Conservation (phyloP, 2,113 vertebrate genomes). For the Paralichthys olivaceus region DNA sequence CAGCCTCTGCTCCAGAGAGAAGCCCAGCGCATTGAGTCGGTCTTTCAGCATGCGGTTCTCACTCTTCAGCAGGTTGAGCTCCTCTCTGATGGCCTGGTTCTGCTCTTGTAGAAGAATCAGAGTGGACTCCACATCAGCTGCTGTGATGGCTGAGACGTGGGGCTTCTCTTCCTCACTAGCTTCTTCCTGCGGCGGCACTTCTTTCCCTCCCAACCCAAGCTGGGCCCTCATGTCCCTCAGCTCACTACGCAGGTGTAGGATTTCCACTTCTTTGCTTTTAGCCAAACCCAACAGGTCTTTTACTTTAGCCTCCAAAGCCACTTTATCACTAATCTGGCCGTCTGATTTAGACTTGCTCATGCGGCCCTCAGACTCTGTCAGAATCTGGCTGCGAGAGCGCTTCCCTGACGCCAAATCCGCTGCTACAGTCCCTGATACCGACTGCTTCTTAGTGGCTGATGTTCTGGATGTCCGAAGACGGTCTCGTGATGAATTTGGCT, state of each 20-base stretch:
- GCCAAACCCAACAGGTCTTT: conserved; percentile 91
- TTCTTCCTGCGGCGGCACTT: conserved; percentile 72
- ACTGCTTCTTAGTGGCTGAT: conserved; percentile 87
- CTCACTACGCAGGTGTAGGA: conserved; percentile 89
- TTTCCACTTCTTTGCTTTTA: conserved; percentile 93
- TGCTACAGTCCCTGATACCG: conserved; percentile 70
- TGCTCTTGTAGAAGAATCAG: conserved; percentile 92
- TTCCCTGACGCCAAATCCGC: conserved; percentile 81
- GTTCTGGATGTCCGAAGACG: conserved; percentile 88
- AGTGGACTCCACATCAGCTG: conserved; percentile 90
- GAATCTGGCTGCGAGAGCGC: conserved; percentile 86
- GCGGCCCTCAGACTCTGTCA: conserved; percentile 84
- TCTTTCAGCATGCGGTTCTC: conserved; percentile 97
- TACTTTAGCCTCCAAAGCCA: conserved; percentile 91
- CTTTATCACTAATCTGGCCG: conserved; percentile 92
- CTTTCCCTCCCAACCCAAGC: conserved; percentile 86
- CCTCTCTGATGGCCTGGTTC: conserved; percentile 90
- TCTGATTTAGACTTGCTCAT: conserved; percentile 97
- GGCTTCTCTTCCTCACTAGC: conserved; percentile 83
- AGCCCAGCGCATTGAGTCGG: conserved; percentile 91
- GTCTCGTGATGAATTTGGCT: conserved; percentile 88
- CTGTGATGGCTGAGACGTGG: conserved; percentile 80
- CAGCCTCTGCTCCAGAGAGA: conserved; percentile 92
- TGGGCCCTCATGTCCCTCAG: conserved; percentile 91
- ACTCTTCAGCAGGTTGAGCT: conserved; percentile 92